Percentiles rank a stretch among this genome's conserved stretches.
phyloP scores from a whole-genome alignment of 2,888 invertebrate genomes.

The Lasioglossum oenotherae region DNA sequence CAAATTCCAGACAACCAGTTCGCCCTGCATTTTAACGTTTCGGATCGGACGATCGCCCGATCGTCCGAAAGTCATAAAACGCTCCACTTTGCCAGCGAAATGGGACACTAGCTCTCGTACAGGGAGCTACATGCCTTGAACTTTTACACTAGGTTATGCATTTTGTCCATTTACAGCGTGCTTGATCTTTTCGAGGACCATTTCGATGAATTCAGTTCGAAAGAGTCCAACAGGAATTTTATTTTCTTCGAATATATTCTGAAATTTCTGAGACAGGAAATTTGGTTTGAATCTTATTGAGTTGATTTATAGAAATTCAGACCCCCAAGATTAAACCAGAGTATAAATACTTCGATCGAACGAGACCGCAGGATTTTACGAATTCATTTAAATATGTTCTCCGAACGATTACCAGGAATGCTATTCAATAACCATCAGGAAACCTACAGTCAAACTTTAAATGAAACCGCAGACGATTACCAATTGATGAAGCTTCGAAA shows the following conservation, averaged over 20 bases:
- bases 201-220: too few relatives aligned
- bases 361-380: not conserved
- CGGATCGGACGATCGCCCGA: not conserved
- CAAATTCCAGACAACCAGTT: slow-evolving; percentile 36
- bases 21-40: slow-evolving; percentile 3
- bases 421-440: not conserved
- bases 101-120: not conserved
- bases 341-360: too few relatives aligned
- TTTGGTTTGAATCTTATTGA: too few relatives aligned
- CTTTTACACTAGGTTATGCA: not conserved
- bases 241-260: too few relatives aligned
- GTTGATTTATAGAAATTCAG: not conserved
- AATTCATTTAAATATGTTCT: not conserved
- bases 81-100: not conserved
- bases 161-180: not conserved
- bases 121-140: not conserved
- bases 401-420: not conserved
- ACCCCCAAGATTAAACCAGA: not conserved
- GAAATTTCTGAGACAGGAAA: too few relatives aligned
- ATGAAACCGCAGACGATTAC: not conserved
- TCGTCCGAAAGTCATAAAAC: not conserved
- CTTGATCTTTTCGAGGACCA: too few relatives aligned
- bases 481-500: not conserved
- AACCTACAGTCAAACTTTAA: not conserved
- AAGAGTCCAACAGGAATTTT: too few relatives aligned